Base-by-base conservation (phyloP, 2,888 invertebrate genomes). In the Macrostomum cliftonense region DNA sequence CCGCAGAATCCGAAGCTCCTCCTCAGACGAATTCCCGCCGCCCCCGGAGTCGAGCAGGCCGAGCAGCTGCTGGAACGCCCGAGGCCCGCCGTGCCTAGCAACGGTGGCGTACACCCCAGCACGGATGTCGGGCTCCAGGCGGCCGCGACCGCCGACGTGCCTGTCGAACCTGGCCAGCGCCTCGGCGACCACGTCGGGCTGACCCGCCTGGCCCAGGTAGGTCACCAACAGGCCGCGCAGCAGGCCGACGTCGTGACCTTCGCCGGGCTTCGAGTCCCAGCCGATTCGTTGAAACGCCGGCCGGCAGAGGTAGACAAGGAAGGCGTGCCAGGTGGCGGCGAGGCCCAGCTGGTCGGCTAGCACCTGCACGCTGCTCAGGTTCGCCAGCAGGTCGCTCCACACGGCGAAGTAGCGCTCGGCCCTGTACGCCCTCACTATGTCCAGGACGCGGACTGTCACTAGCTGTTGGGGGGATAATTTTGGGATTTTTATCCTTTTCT, bases 331-430 rank as follows among this genome's bases (percentile, higher is more conserved):
- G 1, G 78, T 74, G 17, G 79, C 77, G 60, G 80, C 77, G 53
- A 78, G 77, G 16, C 82, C 80, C 1, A 85, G 82, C 67, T 86
- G 81, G 2, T 83, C 81, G 52, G 88, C 73, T 28, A 89, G 73
- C 43, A 78, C 76, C 51, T 78, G 77, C 47, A 89, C 73, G 63
- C 80, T 81, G n/a, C 78, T 76, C 48, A 89, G 71, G 58, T 82
- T 82, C 64, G 80, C 49, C 12, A 61, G 54, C 39, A 69, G 55
- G 53, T 68, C 67, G 16, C 28, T 9, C 91, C 91, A 93, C 0
- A 91, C 91, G 0, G 88, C 87, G 72, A 82, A 93, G 70, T 91
- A 83, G 37, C 79, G 79, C 69, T 93, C 89, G 57, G 82, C 78
- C 54, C 78, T 76, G 65, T 81, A 88, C 0, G 87, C 83, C 59